Conservation (phyloP, 2,113 vertebrate species). For the Grammomys dolichurus region DNA sequence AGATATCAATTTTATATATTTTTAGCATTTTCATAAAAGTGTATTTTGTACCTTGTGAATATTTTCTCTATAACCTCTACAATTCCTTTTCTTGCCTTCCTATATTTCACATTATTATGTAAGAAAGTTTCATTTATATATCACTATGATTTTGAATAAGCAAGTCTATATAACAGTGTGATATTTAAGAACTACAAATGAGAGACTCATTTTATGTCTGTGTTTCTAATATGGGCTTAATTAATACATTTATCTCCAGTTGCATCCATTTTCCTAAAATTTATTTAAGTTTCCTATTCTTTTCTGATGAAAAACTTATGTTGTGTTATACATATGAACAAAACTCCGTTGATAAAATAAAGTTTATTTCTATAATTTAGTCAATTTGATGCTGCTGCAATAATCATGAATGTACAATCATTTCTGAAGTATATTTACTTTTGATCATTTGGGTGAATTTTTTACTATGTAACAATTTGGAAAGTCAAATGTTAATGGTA, state of each 20-base stretch:
- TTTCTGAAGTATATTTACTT: background rate
- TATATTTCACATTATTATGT: background rate
- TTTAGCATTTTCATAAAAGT: background rate
- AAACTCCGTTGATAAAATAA: no score
- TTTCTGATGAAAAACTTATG: background rate
- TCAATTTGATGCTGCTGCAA: background rate
- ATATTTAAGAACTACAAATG: background rate
- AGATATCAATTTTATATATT: background rate
- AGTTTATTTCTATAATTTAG: background rate
- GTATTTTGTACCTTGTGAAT: background rate
- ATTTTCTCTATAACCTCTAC: background rate
- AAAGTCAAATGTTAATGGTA: background rate
- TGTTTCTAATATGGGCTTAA: background rate
- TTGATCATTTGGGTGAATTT: background rate
- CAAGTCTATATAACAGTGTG: background rate
- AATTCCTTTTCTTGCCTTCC: background rate
- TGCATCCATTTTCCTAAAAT: background rate
- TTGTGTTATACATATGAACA: background rate
- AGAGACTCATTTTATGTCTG: background rate
- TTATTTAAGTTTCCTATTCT: rapidly evolving
- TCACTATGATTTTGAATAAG: background rate
- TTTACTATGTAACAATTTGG: background rate
- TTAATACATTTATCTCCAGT: background rate
- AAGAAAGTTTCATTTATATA: background rate
- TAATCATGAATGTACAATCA: background rate